phyloP scores from a whole-genome alignment of 2,888 invertebrate species.

The Pseudoips prasinana region DNA sequence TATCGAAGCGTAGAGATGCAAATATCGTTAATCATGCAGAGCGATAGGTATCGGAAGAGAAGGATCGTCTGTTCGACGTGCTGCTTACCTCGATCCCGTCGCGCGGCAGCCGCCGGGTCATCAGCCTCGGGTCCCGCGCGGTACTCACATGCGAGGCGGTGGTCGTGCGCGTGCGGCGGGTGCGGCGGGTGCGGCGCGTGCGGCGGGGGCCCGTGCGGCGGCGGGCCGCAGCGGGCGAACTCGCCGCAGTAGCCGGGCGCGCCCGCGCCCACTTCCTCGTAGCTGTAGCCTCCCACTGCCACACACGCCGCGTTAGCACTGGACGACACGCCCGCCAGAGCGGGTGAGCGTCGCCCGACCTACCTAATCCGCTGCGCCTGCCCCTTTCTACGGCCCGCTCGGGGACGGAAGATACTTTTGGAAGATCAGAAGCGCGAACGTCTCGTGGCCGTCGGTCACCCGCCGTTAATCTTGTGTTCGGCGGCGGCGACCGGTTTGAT shows the following conservation, averaged over 20 bases:
- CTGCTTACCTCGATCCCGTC: constrained; percentile 32
- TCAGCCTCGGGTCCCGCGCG: constrained; percentile 35
- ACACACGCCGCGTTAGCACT: constrained; percentile 68
- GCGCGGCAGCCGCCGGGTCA: background rate
- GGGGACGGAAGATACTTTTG: constrained; percentile 15
- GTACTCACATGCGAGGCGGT: constrained; percentile 37
- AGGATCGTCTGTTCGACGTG: constrained; percentile 16
- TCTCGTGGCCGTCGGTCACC: constrained; percentile 17
- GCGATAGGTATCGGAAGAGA: constrained; percentile 39
- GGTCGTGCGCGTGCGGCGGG: constrained; percentile 37
- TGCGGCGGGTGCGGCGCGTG: too few species aligned
- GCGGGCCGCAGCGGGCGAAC: constrained; percentile 62
- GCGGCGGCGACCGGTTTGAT: too few species aligned
- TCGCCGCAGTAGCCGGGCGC: constrained; percentile 66
- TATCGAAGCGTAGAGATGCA: constrained; percentile 42
- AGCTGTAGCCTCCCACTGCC: constrained; percentile 76
- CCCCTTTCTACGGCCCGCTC: constrained; percentile 19
- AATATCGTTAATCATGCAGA: constrained; percentile 47
- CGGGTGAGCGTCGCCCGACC: constrained; percentile 42
- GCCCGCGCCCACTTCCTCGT: constrained; percentile 67
- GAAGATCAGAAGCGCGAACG: constrained; percentile 15
- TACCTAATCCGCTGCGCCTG: constrained; percentile 51
- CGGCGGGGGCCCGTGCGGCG: constrained; percentile 46
- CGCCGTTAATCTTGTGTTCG: too few species aligned
- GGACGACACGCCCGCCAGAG: constrained; percentile 29